Evolutionary conservation across 2,888 invertebrate species (phyloP).

Genomic region (Barypeithes pellucidus): DNA sequence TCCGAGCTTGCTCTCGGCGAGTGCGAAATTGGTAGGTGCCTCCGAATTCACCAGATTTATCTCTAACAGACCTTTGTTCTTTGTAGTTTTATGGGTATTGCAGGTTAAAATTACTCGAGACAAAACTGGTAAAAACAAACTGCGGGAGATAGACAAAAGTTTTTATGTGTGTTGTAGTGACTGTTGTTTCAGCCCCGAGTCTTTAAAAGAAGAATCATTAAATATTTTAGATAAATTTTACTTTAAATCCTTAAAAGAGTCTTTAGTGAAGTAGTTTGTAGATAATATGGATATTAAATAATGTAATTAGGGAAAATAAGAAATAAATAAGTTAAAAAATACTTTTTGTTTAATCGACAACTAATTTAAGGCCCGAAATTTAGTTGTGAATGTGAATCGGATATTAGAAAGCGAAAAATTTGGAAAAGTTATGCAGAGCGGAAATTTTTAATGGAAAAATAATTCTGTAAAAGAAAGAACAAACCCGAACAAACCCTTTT

Average conservation of each 20-base stretch:
- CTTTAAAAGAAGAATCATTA: constrained; percentile 30
- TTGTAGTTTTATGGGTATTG: constrained; percentile 51
- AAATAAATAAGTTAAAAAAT: constrained; percentile 11
- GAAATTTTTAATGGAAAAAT: no score
- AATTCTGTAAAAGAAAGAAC: no score
- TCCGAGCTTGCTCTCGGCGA: constrained; percentile 81
- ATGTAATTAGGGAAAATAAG: constrained; percentile 1
- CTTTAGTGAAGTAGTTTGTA: background rate
- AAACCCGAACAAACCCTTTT: no score
- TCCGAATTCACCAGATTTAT: constrained; percentile 35
- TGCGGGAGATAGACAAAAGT: constrained; percentile 12
- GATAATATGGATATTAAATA: background rate
- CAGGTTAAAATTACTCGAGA: constrained; percentile 23
- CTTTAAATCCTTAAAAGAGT: constrained; percentile 3
- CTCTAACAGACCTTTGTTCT: constrained; percentile 52
- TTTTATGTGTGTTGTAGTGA: constrained; percentile 31
- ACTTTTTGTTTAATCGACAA: constrained; percentile 8
- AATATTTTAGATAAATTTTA: constrained; percentile 5
- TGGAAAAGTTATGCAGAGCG: no score
- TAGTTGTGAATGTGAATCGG: background rate
- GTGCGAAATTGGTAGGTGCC: constrained; percentile 78
- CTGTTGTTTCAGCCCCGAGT: background rate
- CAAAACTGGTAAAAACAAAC: constrained; percentile 16
- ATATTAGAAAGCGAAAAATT: no score
- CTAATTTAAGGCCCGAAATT: background rate